Evolutionary conservation across 2,888 invertebrate species (phyloP).

Genomic region (Meiosimyza decipiens): DNA sequence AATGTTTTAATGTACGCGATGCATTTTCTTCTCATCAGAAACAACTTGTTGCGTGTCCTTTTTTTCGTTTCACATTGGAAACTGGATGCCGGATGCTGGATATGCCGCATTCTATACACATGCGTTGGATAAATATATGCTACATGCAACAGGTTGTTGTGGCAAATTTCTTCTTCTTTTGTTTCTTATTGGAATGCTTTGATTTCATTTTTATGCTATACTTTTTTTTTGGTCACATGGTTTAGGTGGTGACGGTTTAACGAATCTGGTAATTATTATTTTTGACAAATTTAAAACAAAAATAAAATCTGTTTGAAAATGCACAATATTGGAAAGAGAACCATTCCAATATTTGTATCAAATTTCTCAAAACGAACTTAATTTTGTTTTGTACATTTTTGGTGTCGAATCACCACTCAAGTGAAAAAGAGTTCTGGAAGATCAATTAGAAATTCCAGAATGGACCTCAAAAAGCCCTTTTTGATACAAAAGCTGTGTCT

Average conservation of each 20-base stretch:
- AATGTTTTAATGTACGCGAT: too few relatives aligned
- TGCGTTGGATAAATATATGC: not conserved
- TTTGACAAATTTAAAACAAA: not conserved
- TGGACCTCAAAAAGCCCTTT: too few relatives aligned
- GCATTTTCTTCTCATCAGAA: too few relatives aligned
- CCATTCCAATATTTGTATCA: not conserved
- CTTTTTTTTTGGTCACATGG: not conserved
- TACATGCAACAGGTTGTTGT: constrained; percentile 21
- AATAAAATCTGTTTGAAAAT: not conserved
- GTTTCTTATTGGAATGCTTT: not conserved
- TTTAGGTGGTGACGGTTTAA: not conserved
- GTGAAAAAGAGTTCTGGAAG: too few relatives aligned
- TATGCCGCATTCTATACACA: not conserved
- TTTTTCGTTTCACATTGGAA: too few relatives aligned
- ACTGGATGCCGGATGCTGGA: constrained; percentile 10
- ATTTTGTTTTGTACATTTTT: not conserved
- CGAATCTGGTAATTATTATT: not conserved
- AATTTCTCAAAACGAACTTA: not conserved
- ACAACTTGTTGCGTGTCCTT: constrained; percentile 16
- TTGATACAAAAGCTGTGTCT: too few relatives aligned
- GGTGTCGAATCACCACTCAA: not conserved
- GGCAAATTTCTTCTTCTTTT: not conserved
- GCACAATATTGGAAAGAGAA: too few relatives aligned
- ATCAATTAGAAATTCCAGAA: too few relatives aligned
- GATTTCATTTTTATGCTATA: not conserved